Base-by-base conservation (phyloP, 2,888 invertebrate species). In the Phortica magna region DNA sequence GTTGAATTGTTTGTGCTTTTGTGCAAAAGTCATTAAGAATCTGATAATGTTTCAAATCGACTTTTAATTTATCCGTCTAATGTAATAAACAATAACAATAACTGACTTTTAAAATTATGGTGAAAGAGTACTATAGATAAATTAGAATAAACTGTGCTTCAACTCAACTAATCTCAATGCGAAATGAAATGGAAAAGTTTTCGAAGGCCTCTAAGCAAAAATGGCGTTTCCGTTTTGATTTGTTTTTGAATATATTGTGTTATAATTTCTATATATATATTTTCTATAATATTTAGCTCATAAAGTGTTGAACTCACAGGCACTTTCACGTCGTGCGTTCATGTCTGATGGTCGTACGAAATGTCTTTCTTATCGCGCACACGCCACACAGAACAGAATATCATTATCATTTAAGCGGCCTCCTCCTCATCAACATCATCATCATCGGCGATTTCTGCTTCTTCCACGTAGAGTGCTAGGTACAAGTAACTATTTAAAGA, bases 181-280 rank as follows among this genome's bases (percentile, higher is more conserved):
- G 48, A 48, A 48, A 48, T 48, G 48, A 48, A 64, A 64, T 64
- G 64, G 64, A 64, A 64, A 64, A 22, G 64, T 64, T 64, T 64
- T 64, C 64, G 39, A 64, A 61, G 22, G 39, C 14, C 48, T 48
- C 14, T 0, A 12, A 14, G 48, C 48, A 48, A 48, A 48, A 48
- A 48, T 48, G 48, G 48, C 48, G 48, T 48, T 48, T 48, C 48
- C 48, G 48, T 48, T 48, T 48, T 5, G 14, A 12, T 48, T 9
- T 12, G 9, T 48, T 48, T 48, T 48, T 2, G 7, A 48, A 14
- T 48, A 48, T 48, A 6, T 12, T 48, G 48, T 48, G 7, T 48
- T 48, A 12, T 48, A 2, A 14, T 48, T 48, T 48, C 3, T 6
- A 48, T 14, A 0, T 48, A 14, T 14, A 48, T 48, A 5, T 9